phyloP scores from a whole-genome alignment of 2,797 vertebrate genomes.

The Cygnus olor region DNA sequence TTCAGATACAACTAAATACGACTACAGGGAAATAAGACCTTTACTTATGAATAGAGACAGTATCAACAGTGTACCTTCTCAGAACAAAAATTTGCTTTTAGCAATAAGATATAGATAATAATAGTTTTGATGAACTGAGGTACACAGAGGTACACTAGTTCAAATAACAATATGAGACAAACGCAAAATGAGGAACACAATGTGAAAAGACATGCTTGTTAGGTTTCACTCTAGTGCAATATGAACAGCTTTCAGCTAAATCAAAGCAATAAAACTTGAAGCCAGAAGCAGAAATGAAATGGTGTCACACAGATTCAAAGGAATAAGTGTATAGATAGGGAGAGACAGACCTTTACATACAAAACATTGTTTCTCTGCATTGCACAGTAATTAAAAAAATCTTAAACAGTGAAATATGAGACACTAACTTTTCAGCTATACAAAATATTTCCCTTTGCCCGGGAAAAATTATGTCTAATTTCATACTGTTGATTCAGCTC shows the following conservation, averaged over 20 bases:
- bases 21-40: background rate
- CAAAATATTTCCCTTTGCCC: background rate
- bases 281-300: background rate
- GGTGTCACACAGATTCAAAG: background rate
- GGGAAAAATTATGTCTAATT: background rate
- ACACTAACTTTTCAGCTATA: background rate
- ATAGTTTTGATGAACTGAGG: background rate
- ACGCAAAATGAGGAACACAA: background rate
- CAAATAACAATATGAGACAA: background rate
- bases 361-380: background rate
- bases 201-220: background rate
- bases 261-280: background rate
- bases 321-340: background rate
- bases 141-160: background rate
- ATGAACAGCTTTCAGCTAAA: constrained; percentile 26
- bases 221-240: background rate
- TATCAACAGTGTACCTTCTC: background rate
- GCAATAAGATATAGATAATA: background rate
- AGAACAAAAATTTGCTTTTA: background rate
- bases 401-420: background rate
- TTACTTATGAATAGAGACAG: background rate
- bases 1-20: background rate
- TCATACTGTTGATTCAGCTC: background rate
- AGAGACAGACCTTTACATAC: background rate
- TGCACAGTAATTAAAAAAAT: background rate